Conservation (phyloP, 1,140 invertebrate genomes). For the Drosophila orosa region DNA sequence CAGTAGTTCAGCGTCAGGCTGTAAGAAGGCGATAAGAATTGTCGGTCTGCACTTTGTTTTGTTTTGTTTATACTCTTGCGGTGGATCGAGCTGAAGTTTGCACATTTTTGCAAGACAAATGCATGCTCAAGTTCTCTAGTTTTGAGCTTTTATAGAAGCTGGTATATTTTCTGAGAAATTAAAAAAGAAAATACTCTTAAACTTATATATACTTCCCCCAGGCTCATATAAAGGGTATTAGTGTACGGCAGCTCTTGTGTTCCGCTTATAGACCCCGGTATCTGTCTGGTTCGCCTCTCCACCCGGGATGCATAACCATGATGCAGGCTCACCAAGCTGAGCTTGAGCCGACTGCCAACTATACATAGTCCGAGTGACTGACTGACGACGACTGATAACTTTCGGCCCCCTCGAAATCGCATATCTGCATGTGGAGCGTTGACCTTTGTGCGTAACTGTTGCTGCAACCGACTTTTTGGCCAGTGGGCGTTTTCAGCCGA, state of each 20-base stretch:
- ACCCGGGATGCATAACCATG: constrained; percentile 2
- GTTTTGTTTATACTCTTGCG: constrained; percentile 16
- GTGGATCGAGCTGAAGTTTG: constrained; percentile 6
- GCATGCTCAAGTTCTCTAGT: background rate
- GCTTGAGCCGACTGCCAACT: constrained; percentile 14
- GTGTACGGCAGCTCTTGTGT: background rate
- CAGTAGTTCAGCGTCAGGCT: constrained; percentile 19
- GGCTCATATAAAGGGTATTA: constrained; percentile 6
- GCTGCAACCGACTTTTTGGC: background rate
- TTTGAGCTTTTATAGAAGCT: background rate
- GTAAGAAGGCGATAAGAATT: constrained; percentile 49
- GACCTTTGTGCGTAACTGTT: constrained; percentile 22
- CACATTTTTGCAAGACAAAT: constrained; percentile 1
- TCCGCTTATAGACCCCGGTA: background rate
- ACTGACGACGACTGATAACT: constrained; percentile 2
- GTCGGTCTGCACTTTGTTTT: constrained; percentile 63
- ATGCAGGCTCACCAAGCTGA: constrained; percentile 3
- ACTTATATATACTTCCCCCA: too few species aligned
- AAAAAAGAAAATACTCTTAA: background rate
- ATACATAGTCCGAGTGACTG: constrained; percentile 6
- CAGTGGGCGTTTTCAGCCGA: constrained; percentile 2
- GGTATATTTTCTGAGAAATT: background rate
- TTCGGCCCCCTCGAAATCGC: constrained; percentile 11
- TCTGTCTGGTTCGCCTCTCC: constrained; percentile 7
- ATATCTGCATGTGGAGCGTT: constrained; percentile 15